Conservation (phyloP, 2,797 vertebrate species). For the Poeciliopsis paucimaculata region DNA sequence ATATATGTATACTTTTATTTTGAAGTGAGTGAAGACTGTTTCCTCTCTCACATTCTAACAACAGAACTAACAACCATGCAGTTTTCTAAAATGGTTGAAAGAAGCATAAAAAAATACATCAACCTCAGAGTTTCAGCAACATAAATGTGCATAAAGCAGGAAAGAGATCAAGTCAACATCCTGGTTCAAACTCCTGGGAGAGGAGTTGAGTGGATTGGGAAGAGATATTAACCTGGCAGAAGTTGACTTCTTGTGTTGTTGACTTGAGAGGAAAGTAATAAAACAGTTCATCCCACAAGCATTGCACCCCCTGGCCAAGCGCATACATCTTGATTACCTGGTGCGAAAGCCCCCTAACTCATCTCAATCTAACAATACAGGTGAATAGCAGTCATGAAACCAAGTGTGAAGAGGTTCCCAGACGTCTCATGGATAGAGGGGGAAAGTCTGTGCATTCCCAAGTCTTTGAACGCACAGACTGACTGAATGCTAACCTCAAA, state of each 20-base stretch:
- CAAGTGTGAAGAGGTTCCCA: constrained; percentile 34
- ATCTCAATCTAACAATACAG: constrained; percentile 71
- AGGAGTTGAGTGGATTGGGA: constrained; percentile 22
- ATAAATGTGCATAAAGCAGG: constrained; percentile 52
- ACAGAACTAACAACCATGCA: not conserved
- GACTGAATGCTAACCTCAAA: constrained; percentile 24
- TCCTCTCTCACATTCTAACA: not conserved
- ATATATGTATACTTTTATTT: too few species aligned
- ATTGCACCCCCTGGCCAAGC: constrained; percentile 57
- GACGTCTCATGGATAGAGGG: constrained; percentile 29
- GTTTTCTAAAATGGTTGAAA: constrained; percentile 1
- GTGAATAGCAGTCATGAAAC: constrained; percentile 59
- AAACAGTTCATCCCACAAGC: constrained; percentile 69
- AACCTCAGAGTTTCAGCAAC: constrained; percentile 31
- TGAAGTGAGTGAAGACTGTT: too few species aligned
- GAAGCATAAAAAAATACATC: constrained; percentile 24
- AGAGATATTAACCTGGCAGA: constrained; percentile 74
- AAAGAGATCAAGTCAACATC: constrained; percentile 57
- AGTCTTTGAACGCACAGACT: constrained; percentile 26
- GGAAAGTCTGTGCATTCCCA: constrained; percentile 36
- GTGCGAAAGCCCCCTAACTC: constrained; percentile 63
- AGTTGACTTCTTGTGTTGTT: constrained; percentile 70
- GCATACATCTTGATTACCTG: constrained; percentile 73
- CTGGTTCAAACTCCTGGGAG: constrained; percentile 65
- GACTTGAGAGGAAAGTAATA: constrained; percentile 71